Evolutionary conservation across 2,888 invertebrate species (phyloP).

Genomic region (Drosophila macrospina): DNA sequence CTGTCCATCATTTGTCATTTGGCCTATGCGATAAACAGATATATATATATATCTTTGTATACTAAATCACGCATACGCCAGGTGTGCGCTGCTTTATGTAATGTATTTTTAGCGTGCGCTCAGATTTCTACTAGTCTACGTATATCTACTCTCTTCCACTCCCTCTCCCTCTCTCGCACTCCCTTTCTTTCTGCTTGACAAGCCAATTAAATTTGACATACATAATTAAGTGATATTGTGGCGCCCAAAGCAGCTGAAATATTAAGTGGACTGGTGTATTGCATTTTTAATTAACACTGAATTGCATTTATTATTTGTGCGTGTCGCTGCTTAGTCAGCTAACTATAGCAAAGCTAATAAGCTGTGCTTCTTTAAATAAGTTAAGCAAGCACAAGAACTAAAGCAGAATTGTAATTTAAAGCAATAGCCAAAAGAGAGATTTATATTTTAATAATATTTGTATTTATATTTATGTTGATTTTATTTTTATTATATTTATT

Average conservation of each 20-base stretch:
- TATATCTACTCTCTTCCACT: slow-evolving; percentile 7
- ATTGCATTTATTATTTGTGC: slow-evolving; percentile 40
- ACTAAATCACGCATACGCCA: slow-evolving; percentile 60
- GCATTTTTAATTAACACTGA: slow-evolving; percentile 65
- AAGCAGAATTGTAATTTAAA: no score
- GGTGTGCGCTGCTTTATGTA: slow-evolving; percentile 56
- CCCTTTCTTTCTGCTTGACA: slow-evolving; percentile 46
- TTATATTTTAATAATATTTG: no score
- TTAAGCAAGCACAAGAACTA: background rate
- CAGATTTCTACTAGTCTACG: slow-evolving; percentile 30
- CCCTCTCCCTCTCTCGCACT: background rate
- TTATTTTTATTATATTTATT: no score
- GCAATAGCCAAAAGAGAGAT: no score
- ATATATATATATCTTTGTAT: slow-evolving; percentile 11
- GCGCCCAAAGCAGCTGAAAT: slow-evolving; percentile 51
- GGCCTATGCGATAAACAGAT: slow-evolving; percentile 17
- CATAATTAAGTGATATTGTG: slow-evolving; percentile 67
- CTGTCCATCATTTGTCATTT: slow-evolving; percentile 33
- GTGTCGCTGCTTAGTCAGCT: slow-evolving; percentile 1
- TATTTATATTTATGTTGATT: no score
- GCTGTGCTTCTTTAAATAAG: slow-evolving; percentile 9
- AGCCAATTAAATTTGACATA: slow-evolving; percentile 79
- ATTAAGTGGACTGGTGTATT: slow-evolving; percentile 55
- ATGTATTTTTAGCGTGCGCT: slow-evolving; percentile 66
- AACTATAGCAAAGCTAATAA: slow-evolving; percentile 11